Percentiles rank a stretch among this genome's conserved stretches.
These are phyloP conservation scores for Conopomorpha cramerella DNA, from an alignment of 1,140 invertebrate genomes.

Conservation along the genomic window DNA sequence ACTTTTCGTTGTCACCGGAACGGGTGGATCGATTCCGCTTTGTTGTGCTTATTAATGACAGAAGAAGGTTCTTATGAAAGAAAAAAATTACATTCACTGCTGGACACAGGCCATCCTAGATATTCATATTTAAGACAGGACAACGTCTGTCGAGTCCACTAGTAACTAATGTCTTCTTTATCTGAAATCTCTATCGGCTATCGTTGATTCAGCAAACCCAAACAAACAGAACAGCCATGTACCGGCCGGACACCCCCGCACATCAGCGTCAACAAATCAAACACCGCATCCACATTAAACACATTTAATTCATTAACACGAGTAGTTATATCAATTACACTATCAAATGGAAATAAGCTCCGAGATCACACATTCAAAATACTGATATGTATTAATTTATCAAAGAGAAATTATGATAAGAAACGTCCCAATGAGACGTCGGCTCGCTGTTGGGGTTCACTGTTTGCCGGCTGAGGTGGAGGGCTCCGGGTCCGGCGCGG, in stretches of 20 bases:
- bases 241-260: no score
- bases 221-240: neutral
- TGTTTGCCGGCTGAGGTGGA: conserved; percentile 21
- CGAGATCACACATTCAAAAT: conserved; percentile 8
- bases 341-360: conserved; percentile 24
- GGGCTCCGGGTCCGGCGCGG: conserved; percentile 28
- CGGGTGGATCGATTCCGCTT: no score
- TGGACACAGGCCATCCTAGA: neutral
- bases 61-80: no score
- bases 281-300: neutral
- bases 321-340: conserved; percentile 26
- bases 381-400: conserved; percentile 24
- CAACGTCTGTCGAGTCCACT: no score
- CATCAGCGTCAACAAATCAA: neutral
- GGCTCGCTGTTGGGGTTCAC: neutral
- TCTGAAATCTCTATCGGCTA: neutral
- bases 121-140: neutral
- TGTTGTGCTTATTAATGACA: no score
- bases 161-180: no score
- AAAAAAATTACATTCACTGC: neutral
- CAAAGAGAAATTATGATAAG: no score
- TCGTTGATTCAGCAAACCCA: neutral
- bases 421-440: no score
- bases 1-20: no score
- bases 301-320: conserved; percentile 17